Base-by-base conservation (phyloP, 2,113 vertebrate species). In the Lates calcarifer region DNA sequence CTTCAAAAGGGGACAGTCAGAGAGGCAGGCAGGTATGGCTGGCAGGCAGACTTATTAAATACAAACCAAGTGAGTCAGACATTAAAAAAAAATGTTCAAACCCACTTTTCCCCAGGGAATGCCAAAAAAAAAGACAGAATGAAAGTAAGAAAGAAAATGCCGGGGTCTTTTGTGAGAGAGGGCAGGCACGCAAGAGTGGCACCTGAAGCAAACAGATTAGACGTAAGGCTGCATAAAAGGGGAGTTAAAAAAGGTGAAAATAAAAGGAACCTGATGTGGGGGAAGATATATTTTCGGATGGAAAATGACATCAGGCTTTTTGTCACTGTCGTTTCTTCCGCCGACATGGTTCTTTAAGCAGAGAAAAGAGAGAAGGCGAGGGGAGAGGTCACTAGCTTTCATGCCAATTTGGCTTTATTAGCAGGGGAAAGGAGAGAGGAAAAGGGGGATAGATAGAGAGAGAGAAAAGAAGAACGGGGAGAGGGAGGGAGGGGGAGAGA, bases 381-480 rank as follows among this genome's bases (percentile, higher is more conserved):
- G 78, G 76, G 71, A 89, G 83, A 86, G 89, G 91, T 90, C 91
- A 90, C 87, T n/a, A 63, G 77, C 86, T 89, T 90, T 90, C 85
- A 90, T 92, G 90, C 88, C 89, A 93, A 87, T 90, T 91, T 91
- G 87, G 84, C 88, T 92, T 92, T 81, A 92, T 92, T 91, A 90
- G 79, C 49, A 69, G 69, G 53, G 80, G 45, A 81, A 78, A 82
- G 56, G 61, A 77, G 51, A 68, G 57, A 65, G 72, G 68, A 83
- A 67, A 63, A 58, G 55, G 67, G 68, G 22, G 63, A 39, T 41
- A 77, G 81, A 77, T 79, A 83, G 70, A 68, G 74, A 62, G 55
- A 65, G 43, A 79, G 62, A 63, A 43, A 61, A 29, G 43, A 41
- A 22, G 74, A 75, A 60, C 24, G 31, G 70, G 55, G 58, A 41